A percentile compares a stretch with the other conserved stretches of the same genome.
phyloP scores from a whole-genome alignment of 2,113 vertebrate genomes.

The Phyllostomus hastatus region DNA sequence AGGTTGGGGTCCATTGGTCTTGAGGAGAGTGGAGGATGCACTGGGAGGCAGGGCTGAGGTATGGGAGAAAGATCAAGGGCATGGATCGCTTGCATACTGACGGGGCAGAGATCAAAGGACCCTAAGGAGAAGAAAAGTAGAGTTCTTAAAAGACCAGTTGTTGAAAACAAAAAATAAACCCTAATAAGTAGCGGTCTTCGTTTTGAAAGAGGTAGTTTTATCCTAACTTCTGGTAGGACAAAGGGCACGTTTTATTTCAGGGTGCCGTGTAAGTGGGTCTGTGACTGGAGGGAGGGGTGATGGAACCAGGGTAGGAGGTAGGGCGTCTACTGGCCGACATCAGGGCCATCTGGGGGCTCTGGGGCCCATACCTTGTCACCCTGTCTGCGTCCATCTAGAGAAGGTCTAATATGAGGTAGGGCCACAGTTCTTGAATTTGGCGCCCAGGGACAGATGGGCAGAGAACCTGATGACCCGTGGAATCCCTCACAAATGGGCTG shows the following conservation, averaged over 20 bases:
- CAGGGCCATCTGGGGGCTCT: too few relatives aligned
- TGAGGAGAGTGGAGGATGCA: background rate
- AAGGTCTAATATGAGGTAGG: background rate
- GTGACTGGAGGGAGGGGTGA: too few relatives aligned
- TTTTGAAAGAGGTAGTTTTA: background rate
- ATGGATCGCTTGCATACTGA: background rate
- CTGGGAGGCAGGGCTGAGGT: background rate
- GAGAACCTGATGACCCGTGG: background rate
- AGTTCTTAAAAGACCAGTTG: background rate
- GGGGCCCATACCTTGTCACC: background rate
- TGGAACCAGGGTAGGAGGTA: background rate
- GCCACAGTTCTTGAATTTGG: background rate
- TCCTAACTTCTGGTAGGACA: background rate
- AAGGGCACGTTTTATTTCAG: background rate
- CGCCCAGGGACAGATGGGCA: background rate
- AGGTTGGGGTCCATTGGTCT: background rate
- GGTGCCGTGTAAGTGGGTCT: background rate
- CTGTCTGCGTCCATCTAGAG: background rate
- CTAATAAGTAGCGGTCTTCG: background rate
- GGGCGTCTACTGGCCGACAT: too few relatives aligned
- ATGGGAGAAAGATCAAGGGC: background rate
- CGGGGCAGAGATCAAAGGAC: background rate
- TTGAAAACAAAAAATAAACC: background rate
- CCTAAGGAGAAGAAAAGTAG: background rate
- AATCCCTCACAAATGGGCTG: background rate